Percentiles rank a stretch among this genome's conserved stretches.
These are phyloP conservation scores for Xiphydria camelus DNA, from an alignment of 2,888 invertebrate genomes.

Conservation along the genomic window DNA sequence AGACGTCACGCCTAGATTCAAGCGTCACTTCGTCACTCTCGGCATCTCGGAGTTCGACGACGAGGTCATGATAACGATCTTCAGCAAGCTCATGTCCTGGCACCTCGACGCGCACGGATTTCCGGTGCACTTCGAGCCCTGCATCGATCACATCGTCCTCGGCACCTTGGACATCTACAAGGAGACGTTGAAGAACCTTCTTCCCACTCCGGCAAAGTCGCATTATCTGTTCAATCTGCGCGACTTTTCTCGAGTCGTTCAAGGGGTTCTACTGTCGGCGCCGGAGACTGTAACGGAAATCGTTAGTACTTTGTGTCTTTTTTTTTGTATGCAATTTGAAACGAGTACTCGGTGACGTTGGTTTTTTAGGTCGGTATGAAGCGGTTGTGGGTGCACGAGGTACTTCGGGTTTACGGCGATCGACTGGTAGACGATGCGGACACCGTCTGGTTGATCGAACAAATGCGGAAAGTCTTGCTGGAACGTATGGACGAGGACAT, in stretches of 20 bases:
- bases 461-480: slow-evolving; percentile 67
- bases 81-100: slow-evolving; percentile 88
- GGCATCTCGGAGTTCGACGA: slow-evolving; percentile 90
- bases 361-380: slow-evolving; percentile 78
- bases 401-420: slow-evolving; percentile 89
- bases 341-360: not conserved
- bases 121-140: slow-evolving; percentile 84
- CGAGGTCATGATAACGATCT: slow-evolving; percentile 79
- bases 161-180: slow-evolving; percentile 89
- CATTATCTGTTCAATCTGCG: slow-evolving; percentile 94
- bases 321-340: not conserved
- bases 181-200: slow-evolving; percentile 72
- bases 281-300: slow-evolving; percentile 85
- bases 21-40: slow-evolving; percentile 82
- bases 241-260: slow-evolving; percentile 90
- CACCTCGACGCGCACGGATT: slow-evolving; percentile 91
- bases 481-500: slow-evolving; percentile 69
- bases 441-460: slow-evolving; percentile 77
- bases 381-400: slow-evolving; percentile 92
- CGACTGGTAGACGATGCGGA: slow-evolving; percentile 84
- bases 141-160: slow-evolving; percentile 79
- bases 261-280: slow-evolving; percentile 87
- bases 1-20: slow-evolving; percentile 74
- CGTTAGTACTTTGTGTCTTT: slow-evolving; percentile 34
- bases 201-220: slow-evolving; percentile 92